These are phyloP conservation scores for Ichneumoninae sp. DNA, from an alignment of 2,888 invertebrate species.

Conservation along the genomic window DNA sequence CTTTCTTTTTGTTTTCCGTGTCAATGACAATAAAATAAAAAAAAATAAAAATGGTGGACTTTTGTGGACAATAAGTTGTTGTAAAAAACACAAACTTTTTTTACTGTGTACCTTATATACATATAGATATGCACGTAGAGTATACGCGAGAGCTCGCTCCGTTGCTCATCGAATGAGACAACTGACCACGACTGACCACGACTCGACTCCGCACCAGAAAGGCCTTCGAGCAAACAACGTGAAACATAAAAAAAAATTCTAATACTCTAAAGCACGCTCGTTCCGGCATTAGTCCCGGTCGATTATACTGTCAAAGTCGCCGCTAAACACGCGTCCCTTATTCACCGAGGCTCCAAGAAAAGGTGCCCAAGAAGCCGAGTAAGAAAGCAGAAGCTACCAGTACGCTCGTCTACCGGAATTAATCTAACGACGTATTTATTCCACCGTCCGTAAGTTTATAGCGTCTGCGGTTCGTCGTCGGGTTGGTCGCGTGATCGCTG, in stretches of 20 bases:
- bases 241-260: background rate
- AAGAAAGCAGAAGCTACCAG: constrained; percentile 20
- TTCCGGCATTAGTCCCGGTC: background rate
- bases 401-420: constrained; percentile 54
- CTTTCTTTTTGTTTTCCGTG: no score
- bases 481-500: constrained; percentile 67
- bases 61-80: no score
- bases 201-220: background rate
- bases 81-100: no score
- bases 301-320: constrained; percentile 7
- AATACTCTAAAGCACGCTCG: background rate
- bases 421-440: constrained; percentile 67
- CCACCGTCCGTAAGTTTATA: constrained; percentile 57
- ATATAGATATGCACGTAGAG: background rate
- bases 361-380: constrained; percentile 1
- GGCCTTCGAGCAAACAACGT: constrained; percentile 14
- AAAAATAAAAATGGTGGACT: no score
- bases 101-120: no score
- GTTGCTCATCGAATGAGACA: constrained; percentile 62
- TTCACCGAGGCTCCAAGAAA: background rate
- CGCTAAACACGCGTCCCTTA: background rate
- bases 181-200: constrained; percentile 62
- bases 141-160: constrained; percentile 36
- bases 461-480: constrained; percentile 52
- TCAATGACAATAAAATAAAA: no score